These are phyloP conservation scores for Stenodera caucasica DNA, from an alignment of 2,888 invertebrate species.

Conservation along the genomic window DNA sequence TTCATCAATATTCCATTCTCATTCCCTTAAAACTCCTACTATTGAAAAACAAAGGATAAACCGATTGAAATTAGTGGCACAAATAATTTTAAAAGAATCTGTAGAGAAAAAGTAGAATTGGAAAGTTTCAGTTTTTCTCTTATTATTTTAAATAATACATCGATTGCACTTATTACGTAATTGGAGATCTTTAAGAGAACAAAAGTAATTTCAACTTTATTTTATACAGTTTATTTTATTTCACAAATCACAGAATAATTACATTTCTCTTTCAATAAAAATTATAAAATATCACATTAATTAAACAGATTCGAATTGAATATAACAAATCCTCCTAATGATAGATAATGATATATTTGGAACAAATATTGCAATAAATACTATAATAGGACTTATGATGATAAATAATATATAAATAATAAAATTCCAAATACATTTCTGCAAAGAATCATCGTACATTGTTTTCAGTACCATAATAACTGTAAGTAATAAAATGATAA, in stretches of 20 bases:
- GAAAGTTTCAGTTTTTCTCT: too few relatives aligned
- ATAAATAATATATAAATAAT: slow-evolving; percentile 18
- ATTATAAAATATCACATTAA: background rate
- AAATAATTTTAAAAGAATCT: too few relatives aligned
- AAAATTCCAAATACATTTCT: slow-evolving; percentile 19
- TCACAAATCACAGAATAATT: background rate
- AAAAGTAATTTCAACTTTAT: too few relatives aligned
- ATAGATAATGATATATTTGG: slow-evolving; percentile 22
- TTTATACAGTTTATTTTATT: too few relatives aligned
- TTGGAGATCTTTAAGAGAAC: too few relatives aligned
- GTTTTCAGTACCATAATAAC: slow-evolving; percentile 20
- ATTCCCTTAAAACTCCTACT: too few relatives aligned
- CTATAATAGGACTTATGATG: slow-evolving; percentile 19
- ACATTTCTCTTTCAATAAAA: background rate
- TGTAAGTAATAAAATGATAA: slow-evolving; percentile 18
- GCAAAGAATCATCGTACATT: slow-evolving; percentile 22
- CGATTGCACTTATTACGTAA: too few relatives aligned
- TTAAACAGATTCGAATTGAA: slow-evolving; percentile 23
- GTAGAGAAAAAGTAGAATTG: too few relatives aligned
- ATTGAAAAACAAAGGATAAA: too few relatives aligned
- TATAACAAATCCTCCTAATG: slow-evolving; percentile 20
- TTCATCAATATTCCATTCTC: background rate
- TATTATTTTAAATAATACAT: too few relatives aligned
- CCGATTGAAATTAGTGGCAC: too few relatives aligned
- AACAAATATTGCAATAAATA: slow-evolving; percentile 23